phyloP scores from a whole-genome alignment of 2,797 vertebrate genomes.

The Merluccius polli region DNA sequence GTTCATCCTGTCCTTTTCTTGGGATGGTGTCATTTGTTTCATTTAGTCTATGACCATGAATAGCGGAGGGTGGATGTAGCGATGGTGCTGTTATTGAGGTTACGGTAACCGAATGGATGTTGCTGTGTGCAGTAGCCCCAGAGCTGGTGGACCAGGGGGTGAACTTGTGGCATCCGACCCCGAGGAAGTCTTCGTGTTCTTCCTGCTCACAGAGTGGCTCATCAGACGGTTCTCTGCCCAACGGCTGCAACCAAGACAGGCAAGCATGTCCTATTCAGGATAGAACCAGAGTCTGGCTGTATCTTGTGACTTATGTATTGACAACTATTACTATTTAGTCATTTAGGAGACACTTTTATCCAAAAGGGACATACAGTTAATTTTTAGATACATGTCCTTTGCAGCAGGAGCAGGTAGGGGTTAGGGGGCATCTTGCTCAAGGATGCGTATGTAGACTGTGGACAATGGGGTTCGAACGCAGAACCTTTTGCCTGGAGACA shows the following conservation, averaged over 20 bases:
- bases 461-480: too few species aligned
- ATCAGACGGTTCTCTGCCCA: constrained; percentile 80
- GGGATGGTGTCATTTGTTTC: not conserved
- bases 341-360: too few species aligned
- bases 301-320: not conserved
- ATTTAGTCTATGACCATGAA: not conserved
- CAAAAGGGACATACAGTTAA: too few species aligned
- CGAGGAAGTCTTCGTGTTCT: constrained; percentile 90
- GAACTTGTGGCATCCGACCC: constrained; percentile 87
- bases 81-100: not conserved
- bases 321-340: not conserved
- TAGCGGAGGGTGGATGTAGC: not conserved
- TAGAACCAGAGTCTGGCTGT: not conserved
- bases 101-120: not conserved
- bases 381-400: too few species aligned
- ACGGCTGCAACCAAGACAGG: constrained; percentile 94
- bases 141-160: constrained; percentile 87
- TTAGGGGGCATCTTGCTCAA: too few species aligned
- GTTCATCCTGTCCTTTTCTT: not conserved
- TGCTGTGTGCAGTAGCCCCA: constrained; percentile 75
- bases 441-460: too few species aligned
- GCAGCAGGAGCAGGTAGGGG: too few species aligned
- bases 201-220: constrained; percentile 91
- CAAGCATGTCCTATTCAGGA: constrained; percentile 27
- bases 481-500: too few species aligned